A percentile compares a stretch with the other conserved stretches of the same genome.
Conservation (phyloP, 2,888 invertebrate genomes). For the Eilema caniola region DNA sequence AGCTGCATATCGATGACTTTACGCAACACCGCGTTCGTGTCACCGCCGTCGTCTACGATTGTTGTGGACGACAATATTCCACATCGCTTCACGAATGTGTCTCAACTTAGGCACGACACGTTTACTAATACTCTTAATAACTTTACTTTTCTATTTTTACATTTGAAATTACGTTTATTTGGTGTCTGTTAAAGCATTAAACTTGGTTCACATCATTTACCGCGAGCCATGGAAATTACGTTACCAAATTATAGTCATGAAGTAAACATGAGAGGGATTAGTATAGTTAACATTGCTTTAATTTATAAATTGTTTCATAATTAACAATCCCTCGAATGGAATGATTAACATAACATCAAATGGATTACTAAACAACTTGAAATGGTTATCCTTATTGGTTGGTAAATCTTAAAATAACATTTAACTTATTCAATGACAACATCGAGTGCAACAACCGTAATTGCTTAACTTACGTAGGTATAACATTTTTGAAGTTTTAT, state of each 20-base stretch:
- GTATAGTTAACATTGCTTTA: background rate
- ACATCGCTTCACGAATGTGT: conserved; percentile 43
- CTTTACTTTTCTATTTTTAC: conserved; percentile 27
- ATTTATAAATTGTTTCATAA: background rate
- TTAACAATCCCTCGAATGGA: background rate
- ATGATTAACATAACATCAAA: background rate
- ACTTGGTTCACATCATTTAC: too few relatives aligned
- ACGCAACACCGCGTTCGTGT: conserved; percentile 60
- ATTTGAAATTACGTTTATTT: background rate
- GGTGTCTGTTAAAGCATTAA: background rate
- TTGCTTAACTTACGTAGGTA: background rate
- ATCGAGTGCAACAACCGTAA: too few relatives aligned
- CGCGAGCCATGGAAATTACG: background rate
- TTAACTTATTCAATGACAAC: background rate
- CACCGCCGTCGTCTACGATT: conserved; percentile 42
- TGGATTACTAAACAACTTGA: background rate
- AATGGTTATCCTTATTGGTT: background rate
- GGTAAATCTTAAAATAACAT: background rate
- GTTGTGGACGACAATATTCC: conserved; percentile 27
- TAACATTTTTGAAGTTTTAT: too few relatives aligned
- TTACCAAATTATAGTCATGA: background rate
- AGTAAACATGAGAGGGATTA: background rate
- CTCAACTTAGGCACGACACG: conserved; percentile 31
- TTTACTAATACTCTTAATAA: conserved; percentile 19
- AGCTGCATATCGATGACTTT: conserved; percentile 75